Evolutionary conservation across 2,888 invertebrate genomes (phyloP).

Genomic region (Scotopteryx bipunctaria): DNA sequence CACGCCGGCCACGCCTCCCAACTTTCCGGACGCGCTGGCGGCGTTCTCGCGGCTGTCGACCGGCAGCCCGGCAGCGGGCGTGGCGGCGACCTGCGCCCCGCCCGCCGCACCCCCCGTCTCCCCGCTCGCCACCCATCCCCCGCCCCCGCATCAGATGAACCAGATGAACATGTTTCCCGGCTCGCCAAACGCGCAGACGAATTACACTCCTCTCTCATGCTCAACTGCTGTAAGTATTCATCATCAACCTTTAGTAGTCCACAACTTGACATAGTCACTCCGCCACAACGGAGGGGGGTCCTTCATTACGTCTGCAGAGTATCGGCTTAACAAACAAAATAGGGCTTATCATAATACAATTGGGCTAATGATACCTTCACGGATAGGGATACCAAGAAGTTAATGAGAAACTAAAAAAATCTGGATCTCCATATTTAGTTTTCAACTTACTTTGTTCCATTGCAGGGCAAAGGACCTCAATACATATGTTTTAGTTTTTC

Average conservation of each 20-base stretch:
- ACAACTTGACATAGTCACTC: no score
- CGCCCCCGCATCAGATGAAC: conserved; percentile 49
- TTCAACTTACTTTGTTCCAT: no score
- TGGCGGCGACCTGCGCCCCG: conserved; percentile 53
- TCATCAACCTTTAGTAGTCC: neutral
- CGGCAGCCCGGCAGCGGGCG: conserved; percentile 74
- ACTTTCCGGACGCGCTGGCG: conserved; percentile 94
- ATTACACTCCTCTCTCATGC: conserved; percentile 73
- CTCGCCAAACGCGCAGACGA: conserved; percentile 66
- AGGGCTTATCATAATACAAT: no score
- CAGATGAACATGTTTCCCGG: conserved; percentile 59
- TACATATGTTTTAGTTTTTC: no score
- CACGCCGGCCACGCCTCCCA: conserved; percentile 97
- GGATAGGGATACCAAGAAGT: no score
- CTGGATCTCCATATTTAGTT: neutral
- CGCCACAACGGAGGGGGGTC: no score
- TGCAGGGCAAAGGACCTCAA: no score
- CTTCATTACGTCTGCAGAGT: no score
- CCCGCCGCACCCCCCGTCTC: conserved; percentile 68
- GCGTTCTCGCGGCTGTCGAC: conserved; percentile 95
- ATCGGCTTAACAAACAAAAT: no score
- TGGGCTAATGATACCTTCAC: no score
- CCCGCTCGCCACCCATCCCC: conserved; percentile 74
- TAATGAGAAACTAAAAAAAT: no score
- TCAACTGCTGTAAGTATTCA: conserved; percentile 77